Percentiles rank a stretch among this genome's conserved stretches.
These are phyloP conservation scores for Saturnia pavonia DNA, from an alignment of 2,888 invertebrate species.

Conservation along the genomic window DNA sequence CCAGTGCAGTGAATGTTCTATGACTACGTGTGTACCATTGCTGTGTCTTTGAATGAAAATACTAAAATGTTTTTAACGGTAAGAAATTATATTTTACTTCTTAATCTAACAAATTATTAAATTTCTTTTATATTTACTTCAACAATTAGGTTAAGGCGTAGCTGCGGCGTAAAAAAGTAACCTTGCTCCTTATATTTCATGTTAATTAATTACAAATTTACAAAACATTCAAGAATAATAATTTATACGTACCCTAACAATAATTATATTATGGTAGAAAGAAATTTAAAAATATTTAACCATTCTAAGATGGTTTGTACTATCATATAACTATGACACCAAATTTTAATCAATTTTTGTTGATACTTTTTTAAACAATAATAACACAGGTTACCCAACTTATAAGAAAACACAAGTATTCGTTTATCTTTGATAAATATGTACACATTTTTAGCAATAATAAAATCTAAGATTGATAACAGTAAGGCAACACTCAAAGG, in stretches of 20 bases:
- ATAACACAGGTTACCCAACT: no score
- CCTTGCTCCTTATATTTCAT: background rate
- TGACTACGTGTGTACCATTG: constrained; percentile 28
- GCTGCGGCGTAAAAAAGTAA: background rate
- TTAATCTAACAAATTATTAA: background rate
- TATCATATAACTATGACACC: no score
- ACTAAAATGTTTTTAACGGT: background rate
- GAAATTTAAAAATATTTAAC: background rate
- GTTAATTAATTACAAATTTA: background rate
- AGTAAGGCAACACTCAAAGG: no score
- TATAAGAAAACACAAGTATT: no score
- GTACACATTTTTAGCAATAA: no score
- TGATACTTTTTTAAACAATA: no score
- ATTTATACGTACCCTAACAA: background rate
- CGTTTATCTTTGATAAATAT: no score
- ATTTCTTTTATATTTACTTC: background rate
- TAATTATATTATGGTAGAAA: background rate
- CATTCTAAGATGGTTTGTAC: background rate
- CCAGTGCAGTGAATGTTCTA: constrained; percentile 15
- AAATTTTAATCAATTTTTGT: no score
- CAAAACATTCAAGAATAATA: background rate
- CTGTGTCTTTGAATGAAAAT: background rate
- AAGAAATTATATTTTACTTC: background rate
- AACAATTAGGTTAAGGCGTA: background rate
- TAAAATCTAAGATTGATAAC: no score